These are phyloP conservation scores for Astyanax mexicanus DNA, from an alignment of 2,797 vertebrate genomes.

Conservation along the genomic window DNA sequence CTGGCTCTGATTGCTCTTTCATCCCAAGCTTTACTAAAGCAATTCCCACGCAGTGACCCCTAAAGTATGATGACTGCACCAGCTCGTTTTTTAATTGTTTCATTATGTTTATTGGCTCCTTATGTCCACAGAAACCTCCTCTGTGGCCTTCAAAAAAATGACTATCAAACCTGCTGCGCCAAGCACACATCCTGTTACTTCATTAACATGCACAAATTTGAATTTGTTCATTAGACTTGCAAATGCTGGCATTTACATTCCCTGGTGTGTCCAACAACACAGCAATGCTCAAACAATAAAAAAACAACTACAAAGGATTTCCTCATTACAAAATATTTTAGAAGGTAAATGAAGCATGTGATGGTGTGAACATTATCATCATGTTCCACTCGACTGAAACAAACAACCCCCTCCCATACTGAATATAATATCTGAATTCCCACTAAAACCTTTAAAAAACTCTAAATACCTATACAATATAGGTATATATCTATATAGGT, in stretches of 20 bases:
- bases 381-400: constrained; percentile 30
- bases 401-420: constrained; percentile 2
- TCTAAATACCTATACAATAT: no score
- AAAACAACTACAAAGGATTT: constrained; percentile 46
- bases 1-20: constrained; percentile 21
- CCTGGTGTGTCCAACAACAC: constrained; percentile 40
- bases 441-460: no score
- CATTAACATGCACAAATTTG: constrained; percentile 52
- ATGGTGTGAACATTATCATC: constrained; percentile 35
- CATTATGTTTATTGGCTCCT: constrained; percentile 35
- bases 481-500: no score
- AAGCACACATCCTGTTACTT: constrained; percentile 46
- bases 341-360: constrained; percentile 25
- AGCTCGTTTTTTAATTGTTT: constrained; percentile 34
- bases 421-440: constrained; percentile 22
- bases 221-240: constrained; percentile 54
- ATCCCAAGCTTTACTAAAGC: constrained; percentile 6
- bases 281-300: constrained; percentile 28
- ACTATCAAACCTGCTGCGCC: constrained; percentile 12
- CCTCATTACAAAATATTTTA: constrained; percentile 22
- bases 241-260: constrained; percentile 52
- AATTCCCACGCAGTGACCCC: constrained; percentile 32
- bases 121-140: constrained; percentile 35
- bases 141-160: constrained; percentile 23
- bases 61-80: constrained; percentile 22